Conservation (phyloP, 2,888 invertebrate genomes). For the Rhimphoctona megacephalus region DNA sequence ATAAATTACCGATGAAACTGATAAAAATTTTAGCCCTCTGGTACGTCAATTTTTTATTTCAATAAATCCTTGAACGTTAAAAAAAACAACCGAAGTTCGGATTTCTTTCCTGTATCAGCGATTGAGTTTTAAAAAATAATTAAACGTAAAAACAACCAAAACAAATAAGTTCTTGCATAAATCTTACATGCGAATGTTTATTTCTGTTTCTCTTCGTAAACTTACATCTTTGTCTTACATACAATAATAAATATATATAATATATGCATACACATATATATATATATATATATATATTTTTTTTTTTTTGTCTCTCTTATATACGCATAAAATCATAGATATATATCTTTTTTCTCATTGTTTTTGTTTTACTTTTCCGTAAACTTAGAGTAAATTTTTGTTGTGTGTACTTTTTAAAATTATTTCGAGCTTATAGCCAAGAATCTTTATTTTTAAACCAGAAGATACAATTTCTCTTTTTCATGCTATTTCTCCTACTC, state of each 20-base stretch:
- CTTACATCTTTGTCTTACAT: conserved; percentile 61
- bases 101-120: conserved; percentile 5
- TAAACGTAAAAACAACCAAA: conserved; percentile 22
- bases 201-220: conserved; percentile 33
- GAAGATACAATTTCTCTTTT: conserved; percentile 43
- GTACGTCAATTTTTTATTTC: conserved; percentile 63
- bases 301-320: conserved; percentile 44
- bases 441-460: conserved; percentile 51
- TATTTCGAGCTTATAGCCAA: conserved; percentile 46
- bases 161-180: conserved; percentile 51
- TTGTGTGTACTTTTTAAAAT: conserved; percentile 27
- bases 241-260: conserved; percentile 44
- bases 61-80: conserved; percentile 70
- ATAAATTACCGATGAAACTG: conserved; percentile 40
- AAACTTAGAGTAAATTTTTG: conserved; percentile 36
- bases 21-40: conserved; percentile 16
- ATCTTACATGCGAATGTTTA: conserved; percentile 58
- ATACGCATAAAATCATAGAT: conserved; percentile 58
- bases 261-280: conserved; percentile 20
- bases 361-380: conserved; percentile 20
- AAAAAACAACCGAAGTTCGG: background rate
- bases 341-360: background rate
- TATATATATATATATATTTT: conserved; percentile 35
- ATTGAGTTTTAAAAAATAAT: background rate
- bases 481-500: too few relatives aligned